phyloP scores from a whole-genome alignment of 2,888 invertebrate genomes.

The Euplagia quadripunctaria region DNA sequence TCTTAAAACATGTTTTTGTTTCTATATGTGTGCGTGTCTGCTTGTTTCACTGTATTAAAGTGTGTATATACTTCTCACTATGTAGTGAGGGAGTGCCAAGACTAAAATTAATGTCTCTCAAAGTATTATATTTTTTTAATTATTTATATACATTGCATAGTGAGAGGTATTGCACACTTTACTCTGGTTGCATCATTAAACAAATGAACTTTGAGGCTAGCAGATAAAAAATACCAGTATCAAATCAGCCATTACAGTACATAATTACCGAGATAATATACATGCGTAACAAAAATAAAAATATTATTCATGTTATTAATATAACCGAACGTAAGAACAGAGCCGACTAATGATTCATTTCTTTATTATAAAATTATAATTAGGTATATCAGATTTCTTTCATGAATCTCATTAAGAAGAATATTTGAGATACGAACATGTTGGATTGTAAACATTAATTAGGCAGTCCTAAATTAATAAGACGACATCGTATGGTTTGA shows the following conservation, averaged over 20 bases:
- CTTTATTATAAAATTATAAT: slow-evolving; percentile 17
- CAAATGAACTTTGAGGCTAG: neutral
- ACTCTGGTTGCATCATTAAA: neutral
- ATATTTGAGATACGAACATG: slow-evolving; percentile 13
- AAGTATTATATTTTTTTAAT: no score
- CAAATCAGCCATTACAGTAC: neutral
- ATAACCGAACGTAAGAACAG: slow-evolving; percentile 21
- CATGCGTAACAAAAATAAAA: no score
- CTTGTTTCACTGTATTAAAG: no score
- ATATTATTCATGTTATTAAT: neutral
- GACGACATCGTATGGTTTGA: slow-evolving; percentile 2
- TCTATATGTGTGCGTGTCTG: no score
- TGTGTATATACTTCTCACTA: no score
- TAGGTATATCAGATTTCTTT: slow-evolving; percentile 17
- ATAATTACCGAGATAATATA: neutral
- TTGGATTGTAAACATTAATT: slow-evolving; percentile 24
- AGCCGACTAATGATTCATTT: slow-evolving; percentile 16
- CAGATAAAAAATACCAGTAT: neutral
- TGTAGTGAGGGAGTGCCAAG: no score
- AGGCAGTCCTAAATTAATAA: slow-evolving; percentile 2
- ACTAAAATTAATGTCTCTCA: no score
- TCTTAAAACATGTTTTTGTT: no score
- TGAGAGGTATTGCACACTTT: no score
- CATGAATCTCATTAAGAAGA: slow-evolving; percentile 15
- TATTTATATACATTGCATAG: no score